Percentiles rank a stretch among this genome's conserved stretches.
Evolutionary conservation across 2,797 vertebrate species (phyloP).

Genomic region (Coilia nasus): DNA sequence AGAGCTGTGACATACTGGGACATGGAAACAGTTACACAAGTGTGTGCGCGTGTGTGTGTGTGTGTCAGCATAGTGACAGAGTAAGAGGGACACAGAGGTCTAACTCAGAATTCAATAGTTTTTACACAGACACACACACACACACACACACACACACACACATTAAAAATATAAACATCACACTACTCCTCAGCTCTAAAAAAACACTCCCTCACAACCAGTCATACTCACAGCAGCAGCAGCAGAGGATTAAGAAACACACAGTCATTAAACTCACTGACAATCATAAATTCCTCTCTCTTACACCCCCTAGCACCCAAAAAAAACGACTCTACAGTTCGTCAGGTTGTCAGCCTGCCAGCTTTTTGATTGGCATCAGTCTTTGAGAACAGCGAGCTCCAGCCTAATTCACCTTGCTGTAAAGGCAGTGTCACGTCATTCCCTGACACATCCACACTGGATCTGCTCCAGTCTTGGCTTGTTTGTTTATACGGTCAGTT

Average conservation of each 20-base stretch:
- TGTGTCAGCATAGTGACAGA: background rate
- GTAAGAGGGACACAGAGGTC: constrained; percentile 27
- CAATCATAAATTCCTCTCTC: background rate
- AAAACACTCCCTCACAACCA: background rate
- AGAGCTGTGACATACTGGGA: constrained; percentile 23
- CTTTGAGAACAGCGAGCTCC: background rate
- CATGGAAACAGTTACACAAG: background rate
- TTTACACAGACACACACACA: no score
- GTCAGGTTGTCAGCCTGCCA: background rate
- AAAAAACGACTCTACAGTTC: background rate
- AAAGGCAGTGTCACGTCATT: background rate
- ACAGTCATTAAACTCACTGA: background rate
- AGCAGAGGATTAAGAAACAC: background rate
- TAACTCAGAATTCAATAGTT: background rate
- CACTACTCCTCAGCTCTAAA: background rate
- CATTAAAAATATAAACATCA: background rate
- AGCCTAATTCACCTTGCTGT: constrained; percentile 19
- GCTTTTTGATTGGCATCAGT: background rate
- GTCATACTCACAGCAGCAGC: background rate
- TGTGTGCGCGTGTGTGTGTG: constrained; percentile 20
- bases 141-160: background rate
- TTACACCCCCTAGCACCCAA: background rate
- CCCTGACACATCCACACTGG: background rate
- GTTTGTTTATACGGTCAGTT: constrained; percentile 11
- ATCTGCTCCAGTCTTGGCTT: background rate